Evolutionary conservation across 2,113 vertebrate genomes (phyloP), one percentile per base, ranked within the genome.

Genomic region (Oreotrochilus melanogaster): DNA sequence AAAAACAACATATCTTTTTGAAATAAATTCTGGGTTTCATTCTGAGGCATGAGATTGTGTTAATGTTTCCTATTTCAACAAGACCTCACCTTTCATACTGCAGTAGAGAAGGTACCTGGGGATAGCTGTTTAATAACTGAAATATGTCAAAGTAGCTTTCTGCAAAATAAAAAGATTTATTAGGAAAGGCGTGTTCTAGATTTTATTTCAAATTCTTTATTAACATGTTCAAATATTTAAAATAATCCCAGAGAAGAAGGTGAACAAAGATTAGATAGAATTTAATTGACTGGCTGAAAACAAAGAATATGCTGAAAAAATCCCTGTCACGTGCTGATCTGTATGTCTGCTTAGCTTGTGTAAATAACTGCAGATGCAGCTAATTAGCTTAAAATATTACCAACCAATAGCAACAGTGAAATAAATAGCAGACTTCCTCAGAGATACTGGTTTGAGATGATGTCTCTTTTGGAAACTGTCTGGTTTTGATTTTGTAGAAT

Each of bases 151-250:
- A 93, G 90, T 88, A 90, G 1, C 0, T 92, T 88, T 86, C 51
- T 80, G 64, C 67, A 83, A 93, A 96, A 92, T 92, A 95, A 96
- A 96, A 90, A 90, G 86, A 74, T 90, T 80, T 93, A 70, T 91
- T 86, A 88, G 0, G 0, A 86, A 94, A 86, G 78, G 28, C 54
- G 54, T 86, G 71, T 43, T 93, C 54, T 58, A 64, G 31, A 60
- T 88, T 96, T 92, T 90, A 70, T 88, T 95, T 92, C 51, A 92
- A 82, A 93, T 88, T 94, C 75, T 90, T 92, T 93, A 90, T 93
- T 94, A 90, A 80, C 82, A 18, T 86, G 86, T 94, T 92, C 94
- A 97, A 96, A 96, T 95, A 96, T 94, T 94, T 94, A 94, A 92
- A 94, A 78, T 84, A 88, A 78, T 92, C 79, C 86, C 56, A 66